These are phyloP conservation scores for Megamerina dolium DNA, from an alignment of 2,888 invertebrate species.

Conservation along the genomic window DNA sequence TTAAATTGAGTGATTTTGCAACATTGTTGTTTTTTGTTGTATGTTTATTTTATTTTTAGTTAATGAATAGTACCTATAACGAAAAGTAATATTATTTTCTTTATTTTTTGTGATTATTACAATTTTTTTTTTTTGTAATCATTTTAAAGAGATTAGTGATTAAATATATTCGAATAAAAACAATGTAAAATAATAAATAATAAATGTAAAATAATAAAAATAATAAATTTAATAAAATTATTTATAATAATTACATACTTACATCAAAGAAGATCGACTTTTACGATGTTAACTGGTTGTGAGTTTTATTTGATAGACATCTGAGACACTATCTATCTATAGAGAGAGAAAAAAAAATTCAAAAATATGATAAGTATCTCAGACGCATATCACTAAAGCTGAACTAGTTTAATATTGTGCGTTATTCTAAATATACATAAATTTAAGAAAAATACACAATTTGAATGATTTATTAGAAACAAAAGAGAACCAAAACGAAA, in stretches of 20 bases:
- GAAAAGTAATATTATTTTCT: background rate
- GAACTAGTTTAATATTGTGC: slow-evolving; percentile 35
- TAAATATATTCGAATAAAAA: slow-evolving; percentile 15
- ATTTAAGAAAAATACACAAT: slow-evolving; percentile 5
- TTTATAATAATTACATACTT: no score
- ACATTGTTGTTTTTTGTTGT: no score
- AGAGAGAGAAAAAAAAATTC: background rate
- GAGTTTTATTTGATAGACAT: slow-evolving; percentile 27
- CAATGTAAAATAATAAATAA: slow-evolving; percentile 30
- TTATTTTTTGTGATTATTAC: background rate
- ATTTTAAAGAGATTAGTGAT: slow-evolving; percentile 19
- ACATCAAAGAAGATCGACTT: no score
- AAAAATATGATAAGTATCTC: slow-evolving; percentile 15
- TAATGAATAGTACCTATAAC: background rate
- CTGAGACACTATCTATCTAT: slow-evolving; percentile 14
- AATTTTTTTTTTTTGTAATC: background rate
- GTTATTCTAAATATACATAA: slow-evolving; percentile 34
- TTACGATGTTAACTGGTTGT: slow-evolving; percentile 31
- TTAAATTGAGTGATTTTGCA: no score
- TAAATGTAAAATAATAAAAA: slow-evolving; percentile 12
- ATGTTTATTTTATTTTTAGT: no score
- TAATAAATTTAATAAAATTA: slow-evolving; percentile 13
- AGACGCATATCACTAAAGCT: slow-evolving; percentile 25
- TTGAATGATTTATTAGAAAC: no score
- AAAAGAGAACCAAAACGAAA: slow-evolving; percentile 18